Base-by-base conservation (phyloP, 2,888 invertebrate genomes). In the Cerastoderma edule region DNA sequence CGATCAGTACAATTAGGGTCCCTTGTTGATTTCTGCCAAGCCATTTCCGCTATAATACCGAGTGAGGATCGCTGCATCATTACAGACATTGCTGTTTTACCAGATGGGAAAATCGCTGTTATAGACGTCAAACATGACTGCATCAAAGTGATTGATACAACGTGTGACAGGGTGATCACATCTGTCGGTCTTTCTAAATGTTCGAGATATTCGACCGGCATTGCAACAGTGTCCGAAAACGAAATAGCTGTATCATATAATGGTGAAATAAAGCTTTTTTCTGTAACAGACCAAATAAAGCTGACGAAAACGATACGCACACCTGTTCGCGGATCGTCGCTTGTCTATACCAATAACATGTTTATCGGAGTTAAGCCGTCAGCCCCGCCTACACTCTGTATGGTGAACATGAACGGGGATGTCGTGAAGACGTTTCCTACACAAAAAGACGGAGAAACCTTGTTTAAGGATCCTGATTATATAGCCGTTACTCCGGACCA, bases 361-460 rank as follows among this genome's bases (percentile, higher is more conserved):
- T 28, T 56, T 56, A 56, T 56, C 13, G 32, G 56, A 30, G 2
- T 28, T 28, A 56, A 28, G 27, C 19, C 32, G 32, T 56, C 56
- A 5, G 4, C 8, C 3, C 53, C 53, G 22, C 53, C 53, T 2
- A 8, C 22, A 53, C 5, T 32, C 30, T 16, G 56, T 8, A 56
- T 56, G 28, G 32, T 56, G n/a, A n/a, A 56, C 56, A 56, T 56
- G 32, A 27, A 53, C 53, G 53, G 53, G 22, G n/a, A 2, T 27
- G 24, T 27, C 10, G n/a, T 53, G 2, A 53, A 24, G 13, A 53
- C 53, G 27, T 53, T 53, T 2, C 53, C 53, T 6, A 3, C 24
- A 53, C 10, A 53, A 53, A n/a, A 2, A 5, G 10, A 53, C 27
- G 53, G 24, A 2, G 24, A 2, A 27, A 27, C 3, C n/a, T 3